These are phyloP conservation scores for Pomatorhinus ruficollis DNA, from an alignment of 2,113 vertebrate genomes.

Conservation along the genomic window DNA sequence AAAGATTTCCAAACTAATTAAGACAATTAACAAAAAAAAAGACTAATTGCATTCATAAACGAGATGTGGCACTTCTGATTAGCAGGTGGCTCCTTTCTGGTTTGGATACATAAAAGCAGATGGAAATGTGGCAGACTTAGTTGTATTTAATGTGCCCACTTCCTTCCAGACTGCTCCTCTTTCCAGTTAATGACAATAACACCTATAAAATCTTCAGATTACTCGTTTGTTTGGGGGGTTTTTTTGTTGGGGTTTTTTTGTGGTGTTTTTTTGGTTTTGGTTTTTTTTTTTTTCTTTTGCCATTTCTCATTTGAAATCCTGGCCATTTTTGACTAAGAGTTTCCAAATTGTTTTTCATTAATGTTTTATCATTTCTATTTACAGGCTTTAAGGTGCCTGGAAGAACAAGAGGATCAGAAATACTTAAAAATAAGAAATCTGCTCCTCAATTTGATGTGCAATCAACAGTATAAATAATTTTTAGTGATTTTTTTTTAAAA, in stretches of 20 bases:
- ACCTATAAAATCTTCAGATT: neutral
- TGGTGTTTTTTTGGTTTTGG: too few relatives aligned
- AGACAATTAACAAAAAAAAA: constrained; percentile 49
- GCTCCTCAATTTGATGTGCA: neutral
- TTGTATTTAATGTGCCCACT: constrained; percentile 8
- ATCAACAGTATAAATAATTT: neutral
- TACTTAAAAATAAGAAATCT: neutral
- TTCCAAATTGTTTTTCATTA: neutral
- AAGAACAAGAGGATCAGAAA: neutral
- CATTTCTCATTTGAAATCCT: neutral
- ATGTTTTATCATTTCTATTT: neutral
- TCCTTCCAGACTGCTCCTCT: neutral
- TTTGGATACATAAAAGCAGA: constrained; percentile 50
- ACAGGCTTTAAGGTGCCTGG: neutral
- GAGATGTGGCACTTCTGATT: neutral
- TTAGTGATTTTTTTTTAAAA: neutral
- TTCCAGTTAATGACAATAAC: neutral
- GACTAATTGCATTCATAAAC: constrained; percentile 42
- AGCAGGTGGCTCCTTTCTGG: constrained; percentile 52
- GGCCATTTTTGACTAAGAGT: neutral
- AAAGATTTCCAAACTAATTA: constrained; percentile 48
- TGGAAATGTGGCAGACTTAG: constrained; percentile 32
- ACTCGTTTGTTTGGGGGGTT: too few relatives aligned
- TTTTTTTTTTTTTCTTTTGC: neutral
- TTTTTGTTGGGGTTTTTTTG: too few relatives aligned